A percentile compares a stretch with the other conserved stretches of the same genome.
phyloP scores from a whole-genome alignment of 2,888 invertebrate genomes.

The Drosophila yooni region DNA sequence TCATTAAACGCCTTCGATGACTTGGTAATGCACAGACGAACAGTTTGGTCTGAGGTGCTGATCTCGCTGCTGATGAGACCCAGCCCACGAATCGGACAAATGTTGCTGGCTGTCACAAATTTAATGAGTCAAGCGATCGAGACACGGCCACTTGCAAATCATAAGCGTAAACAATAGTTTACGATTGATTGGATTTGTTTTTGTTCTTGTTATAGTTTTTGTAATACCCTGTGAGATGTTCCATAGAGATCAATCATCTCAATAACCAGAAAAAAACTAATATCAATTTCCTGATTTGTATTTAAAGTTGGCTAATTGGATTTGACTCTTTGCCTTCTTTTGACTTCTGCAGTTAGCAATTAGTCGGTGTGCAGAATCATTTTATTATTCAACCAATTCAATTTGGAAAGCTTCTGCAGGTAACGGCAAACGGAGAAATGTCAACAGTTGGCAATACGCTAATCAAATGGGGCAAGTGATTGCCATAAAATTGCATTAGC shows the following conservation, averaged over 20 bases:
- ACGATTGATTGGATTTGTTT: not conserved
- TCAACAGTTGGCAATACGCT: slow-evolving; percentile 36
- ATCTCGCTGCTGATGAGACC: not conserved
- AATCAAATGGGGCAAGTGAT: slow-evolving; percentile 53
- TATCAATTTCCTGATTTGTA: not conserved
- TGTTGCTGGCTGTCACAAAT: not conserved
- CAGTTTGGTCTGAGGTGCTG: not conserved
- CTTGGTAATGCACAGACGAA: not conserved
- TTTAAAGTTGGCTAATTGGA: not conserved
- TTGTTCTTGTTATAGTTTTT: not conserved
- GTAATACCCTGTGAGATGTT: not conserved
- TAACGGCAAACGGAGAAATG: slow-evolving; percentile 33
- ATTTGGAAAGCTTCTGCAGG: slow-evolving; percentile 6
- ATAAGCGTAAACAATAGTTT: not conserved
- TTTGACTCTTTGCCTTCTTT: not conserved
- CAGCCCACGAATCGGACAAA: slow-evolving; percentile 12
- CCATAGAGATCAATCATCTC: not conserved
- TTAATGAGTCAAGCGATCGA: not conserved
- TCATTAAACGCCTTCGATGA: slow-evolving; percentile 27
- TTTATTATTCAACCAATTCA: not conserved
- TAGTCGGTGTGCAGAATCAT: not conserved
- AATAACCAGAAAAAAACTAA: not conserved
- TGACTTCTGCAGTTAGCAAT: not conserved
- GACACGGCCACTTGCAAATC: not conserved
- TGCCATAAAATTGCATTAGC: slow-evolving; percentile 51